A percentile compares a stretch with the other conserved stretches of the same genome.
Conservation (phyloP, 2,113 vertebrate species). For the Ictidomys tridecemlineatus region DNA sequence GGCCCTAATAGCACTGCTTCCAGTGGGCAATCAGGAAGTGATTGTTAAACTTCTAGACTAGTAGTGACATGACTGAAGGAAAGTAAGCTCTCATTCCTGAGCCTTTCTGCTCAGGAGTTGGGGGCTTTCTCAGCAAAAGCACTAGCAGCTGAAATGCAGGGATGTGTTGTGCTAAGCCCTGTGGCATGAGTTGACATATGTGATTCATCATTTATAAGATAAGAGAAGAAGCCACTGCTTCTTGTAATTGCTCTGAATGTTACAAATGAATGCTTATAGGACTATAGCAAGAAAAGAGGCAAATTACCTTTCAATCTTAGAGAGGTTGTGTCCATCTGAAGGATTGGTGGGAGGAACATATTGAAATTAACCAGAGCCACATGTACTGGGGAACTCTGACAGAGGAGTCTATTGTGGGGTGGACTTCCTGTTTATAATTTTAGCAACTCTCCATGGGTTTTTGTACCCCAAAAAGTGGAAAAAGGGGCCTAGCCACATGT, state of each 20-base stretch:
- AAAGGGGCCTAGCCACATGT: not conserved
- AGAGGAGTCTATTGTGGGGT: not conserved
- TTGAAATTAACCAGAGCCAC: not conserved
- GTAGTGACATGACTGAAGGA: not conserved
- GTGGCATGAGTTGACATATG: not conserved
- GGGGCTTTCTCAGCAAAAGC: not conserved
- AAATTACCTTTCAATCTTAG: not conserved
- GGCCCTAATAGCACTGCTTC: not conserved
- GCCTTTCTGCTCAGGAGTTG: not conserved
- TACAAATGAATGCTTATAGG: not conserved
- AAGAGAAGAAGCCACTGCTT: not conserved
- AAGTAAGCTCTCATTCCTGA: not conserved
- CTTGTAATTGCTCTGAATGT: not conserved
- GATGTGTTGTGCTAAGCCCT: not conserved
- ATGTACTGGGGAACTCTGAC: not conserved
- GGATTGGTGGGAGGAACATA: accelerated
- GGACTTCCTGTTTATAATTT: not conserved
- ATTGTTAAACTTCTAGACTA: not conserved
- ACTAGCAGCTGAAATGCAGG: not conserved
- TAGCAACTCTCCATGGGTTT: not conserved
- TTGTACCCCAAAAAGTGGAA: not conserved
- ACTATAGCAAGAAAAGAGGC: not conserved
- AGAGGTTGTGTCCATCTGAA: not conserved
- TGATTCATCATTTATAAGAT: not conserved
- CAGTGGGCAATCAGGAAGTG: not conserved